Base-by-base conservation (phyloP, 2,797 vertebrate genomes). In the Phoeniculus purpureus region DNA sequence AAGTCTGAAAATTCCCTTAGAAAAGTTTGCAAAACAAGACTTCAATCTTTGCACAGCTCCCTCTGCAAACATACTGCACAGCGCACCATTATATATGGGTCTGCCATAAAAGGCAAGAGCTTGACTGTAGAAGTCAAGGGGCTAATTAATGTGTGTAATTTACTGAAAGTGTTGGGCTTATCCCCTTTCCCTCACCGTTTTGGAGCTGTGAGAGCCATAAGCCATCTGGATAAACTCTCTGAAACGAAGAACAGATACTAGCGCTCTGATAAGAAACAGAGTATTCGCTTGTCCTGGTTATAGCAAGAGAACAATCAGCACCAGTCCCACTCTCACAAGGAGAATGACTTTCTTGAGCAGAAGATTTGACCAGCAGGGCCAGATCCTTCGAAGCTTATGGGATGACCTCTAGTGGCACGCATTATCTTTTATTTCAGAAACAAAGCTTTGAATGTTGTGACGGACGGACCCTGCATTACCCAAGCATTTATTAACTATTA, bases 51-150 rank as follows among this genome's bases (percentile, higher is more conserved):
- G 43, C 48, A 23, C 14, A 77, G 2, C 27, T 89, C 29, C 15
- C 47, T 82, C 15, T 25, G 47, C 77, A 72, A 40, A 70, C 43
- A 81, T 32, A 48, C 59, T 52, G 17, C 40, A 74, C 62, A 81
- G 62, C 73, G 78, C 54, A 72, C 55, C 76, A 70, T 83, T 93
- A 56, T 85, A 89, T 93, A 16, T 60, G 50, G 4, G 20, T 62
- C 81, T 93, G 62, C 91, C 89, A 73, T 92, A 96, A 94, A 96
- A 96, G 94, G 79, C 52, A 83, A 87, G 79, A 83, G 62, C 40
- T 75, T 37, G 12, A 83, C 79, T 21, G 29, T 50, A 81, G 51
- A 92, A 94, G 79, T 72, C 73, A 72, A 85, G 66, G 25, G 66
- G 18, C 48, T 82, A 76, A 93, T 89, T 62, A 91, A 94, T 95